A percentile compares a stretch with the other conserved stretches of the same genome.
These are phyloP conservation scores for Streptopelia turtur DNA, from an alignment of 2,797 vertebrate genomes.

Conservation along the genomic window DNA sequence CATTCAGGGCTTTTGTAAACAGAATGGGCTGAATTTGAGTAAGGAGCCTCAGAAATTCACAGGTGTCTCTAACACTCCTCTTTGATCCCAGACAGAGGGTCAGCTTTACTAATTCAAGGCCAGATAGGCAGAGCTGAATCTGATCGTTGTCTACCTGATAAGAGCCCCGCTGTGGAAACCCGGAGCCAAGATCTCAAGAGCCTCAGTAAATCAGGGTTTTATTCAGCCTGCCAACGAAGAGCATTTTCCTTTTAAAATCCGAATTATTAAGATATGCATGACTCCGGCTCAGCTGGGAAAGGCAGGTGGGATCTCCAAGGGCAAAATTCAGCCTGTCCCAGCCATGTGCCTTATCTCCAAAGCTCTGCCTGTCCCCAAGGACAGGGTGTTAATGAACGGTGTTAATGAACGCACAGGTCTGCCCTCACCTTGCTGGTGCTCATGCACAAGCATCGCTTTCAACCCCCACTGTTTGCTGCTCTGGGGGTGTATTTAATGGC, in stretches of 20 bases:
- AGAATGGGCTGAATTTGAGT: not conserved
- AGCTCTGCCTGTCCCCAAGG: not conserved
- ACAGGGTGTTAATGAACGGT: not conserved
- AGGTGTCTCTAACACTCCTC: not conserved
- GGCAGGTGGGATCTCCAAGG: not conserved
- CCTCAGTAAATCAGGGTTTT: not conserved
- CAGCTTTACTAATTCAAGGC: not conserved
- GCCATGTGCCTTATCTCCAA: not conserved
- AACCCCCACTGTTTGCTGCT: not conserved
- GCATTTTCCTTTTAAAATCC: not conserved
- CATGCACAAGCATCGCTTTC: fast-evolving
- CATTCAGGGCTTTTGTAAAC: not conserved
- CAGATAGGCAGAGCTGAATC: not conserved
- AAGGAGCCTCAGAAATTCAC: not conserved
- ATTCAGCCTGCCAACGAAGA: not conserved
- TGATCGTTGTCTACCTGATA: not conserved
- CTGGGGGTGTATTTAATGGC: fast-evolving
- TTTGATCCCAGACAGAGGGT: not conserved
- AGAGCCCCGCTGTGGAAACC: not conserved
- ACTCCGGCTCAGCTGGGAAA: fast-evolving
- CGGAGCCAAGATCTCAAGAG: not conserved
- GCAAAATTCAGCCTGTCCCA: not conserved
- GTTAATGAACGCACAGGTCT: not conserved
- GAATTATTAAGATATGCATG: not conserved
- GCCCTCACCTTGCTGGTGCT: not conserved